Conservation (phyloP, 2,113 vertebrate genomes). For the Xenotilapia leptura region DNA sequence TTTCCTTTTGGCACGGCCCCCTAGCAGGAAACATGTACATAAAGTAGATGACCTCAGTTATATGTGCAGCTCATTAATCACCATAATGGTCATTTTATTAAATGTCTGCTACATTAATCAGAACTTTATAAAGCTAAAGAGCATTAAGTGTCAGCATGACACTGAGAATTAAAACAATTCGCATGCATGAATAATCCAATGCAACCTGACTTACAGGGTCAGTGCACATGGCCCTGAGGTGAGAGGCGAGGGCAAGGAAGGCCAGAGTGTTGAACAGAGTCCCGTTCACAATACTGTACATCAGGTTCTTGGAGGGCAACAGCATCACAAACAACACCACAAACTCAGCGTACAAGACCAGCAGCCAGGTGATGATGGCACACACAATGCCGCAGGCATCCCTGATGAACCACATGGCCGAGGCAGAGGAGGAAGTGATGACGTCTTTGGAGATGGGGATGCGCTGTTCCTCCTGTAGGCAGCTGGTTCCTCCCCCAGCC, state of each 20-base stretch:
- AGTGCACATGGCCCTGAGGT: conserved; percentile 96
- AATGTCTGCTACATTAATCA: neutral
- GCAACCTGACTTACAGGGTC: conserved; percentile 83
- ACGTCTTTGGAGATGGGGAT: conserved; percentile 78
- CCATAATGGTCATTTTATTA: neutral
- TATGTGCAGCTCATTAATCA: neutral
- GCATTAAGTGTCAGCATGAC: neutral
- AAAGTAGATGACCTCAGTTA: neutral
- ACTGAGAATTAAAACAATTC: neutral
- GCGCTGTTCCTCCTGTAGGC: conserved; percentile 85
- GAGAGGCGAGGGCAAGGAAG: conserved; percentile 92
- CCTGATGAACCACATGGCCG: conserved; percentile 94
- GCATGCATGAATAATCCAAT: neutral
- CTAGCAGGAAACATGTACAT: conserved; percentile 56
- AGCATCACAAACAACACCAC: conserved; percentile 97
- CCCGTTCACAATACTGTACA: conserved; percentile 90
- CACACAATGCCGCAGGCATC: conserved; percentile 95
- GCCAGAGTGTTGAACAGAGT: conserved; percentile 88
- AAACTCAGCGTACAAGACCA: conserved; percentile 95
- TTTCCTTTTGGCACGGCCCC: conserved; percentile 98
- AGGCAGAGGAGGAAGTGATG: conserved; percentile 74
- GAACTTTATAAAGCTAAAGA: neutral
- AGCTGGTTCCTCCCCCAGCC: conserved; percentile 41
- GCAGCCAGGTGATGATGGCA: conserved; percentile 89
- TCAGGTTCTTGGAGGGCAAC: conserved; percentile 87